A percentile compares a stretch with the other conserved stretches of the same genome.
Conservation (phyloP, 2,797 vertebrate species). For the Cirrhinus molitorella region DNA sequence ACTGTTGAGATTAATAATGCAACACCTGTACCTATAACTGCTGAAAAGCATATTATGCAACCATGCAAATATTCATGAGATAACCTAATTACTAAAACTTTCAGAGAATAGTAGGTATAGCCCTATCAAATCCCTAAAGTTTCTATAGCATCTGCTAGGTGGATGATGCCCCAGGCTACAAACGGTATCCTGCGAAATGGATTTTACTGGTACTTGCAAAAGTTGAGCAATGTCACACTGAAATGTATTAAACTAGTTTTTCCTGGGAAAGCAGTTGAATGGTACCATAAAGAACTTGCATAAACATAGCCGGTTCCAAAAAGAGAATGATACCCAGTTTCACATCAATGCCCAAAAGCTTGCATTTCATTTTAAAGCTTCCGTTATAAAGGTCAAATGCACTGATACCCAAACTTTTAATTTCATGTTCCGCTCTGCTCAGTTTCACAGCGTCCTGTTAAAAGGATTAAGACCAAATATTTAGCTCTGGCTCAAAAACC, state of each 20-base stretch:
- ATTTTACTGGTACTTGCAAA: constrained; percentile 1
- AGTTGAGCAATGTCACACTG: not conserved
- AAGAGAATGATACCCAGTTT: constrained; percentile 4
- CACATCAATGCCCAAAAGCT: not conserved
- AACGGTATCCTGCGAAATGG: not conserved
- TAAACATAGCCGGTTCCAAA: not conserved
- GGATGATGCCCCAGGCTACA: constrained; percentile 5
- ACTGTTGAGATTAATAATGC: constrained; percentile 40
- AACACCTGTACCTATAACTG: constrained; percentile 14
- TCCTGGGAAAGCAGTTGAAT: constrained; percentile 1
- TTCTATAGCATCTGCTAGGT: constrained; percentile 8
- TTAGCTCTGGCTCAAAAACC: constrained; percentile 53
- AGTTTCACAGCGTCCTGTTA: constrained; percentile 56
- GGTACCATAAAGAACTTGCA: not conserved
- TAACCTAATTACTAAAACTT: constrained; percentile 25
- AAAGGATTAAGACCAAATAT: constrained; percentile 61
- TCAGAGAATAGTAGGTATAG: constrained; percentile 8
- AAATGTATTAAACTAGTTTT: not conserved
- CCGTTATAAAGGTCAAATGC: constrained; percentile 21
- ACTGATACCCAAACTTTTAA: constrained; percentile 30
- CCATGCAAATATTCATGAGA: constrained; percentile 62
- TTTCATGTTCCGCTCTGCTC: constrained; percentile 52
- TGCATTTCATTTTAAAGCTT: constrained; percentile 32
- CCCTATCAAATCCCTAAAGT: not conserved
- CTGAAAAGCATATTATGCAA: constrained; percentile 48